Percentiles rank a stretch among this genome's conserved stretches.
Conservation (phyloP, 2,888 invertebrate genomes). For the Zelleria hepariella region DNA sequence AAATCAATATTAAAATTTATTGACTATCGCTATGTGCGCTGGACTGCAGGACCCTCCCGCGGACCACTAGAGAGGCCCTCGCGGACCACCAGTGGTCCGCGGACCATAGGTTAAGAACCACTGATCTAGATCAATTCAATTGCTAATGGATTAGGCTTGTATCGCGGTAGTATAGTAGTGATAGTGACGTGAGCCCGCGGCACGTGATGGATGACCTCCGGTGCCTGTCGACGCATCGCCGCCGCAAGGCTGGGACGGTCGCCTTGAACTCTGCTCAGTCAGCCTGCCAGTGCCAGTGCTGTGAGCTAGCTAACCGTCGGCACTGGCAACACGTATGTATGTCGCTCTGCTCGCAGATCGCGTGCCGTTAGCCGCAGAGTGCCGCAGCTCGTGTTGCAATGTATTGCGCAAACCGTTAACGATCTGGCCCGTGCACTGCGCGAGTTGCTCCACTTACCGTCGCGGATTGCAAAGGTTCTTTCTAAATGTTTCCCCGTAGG, state of each 20-base stretch:
- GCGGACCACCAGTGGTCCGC: too few relatives aligned
- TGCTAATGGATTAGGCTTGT: background rate
- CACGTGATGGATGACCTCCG: background rate
- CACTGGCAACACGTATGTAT: too few relatives aligned
- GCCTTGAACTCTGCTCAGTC: background rate
- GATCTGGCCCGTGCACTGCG: background rate
- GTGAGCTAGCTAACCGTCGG: background rate
- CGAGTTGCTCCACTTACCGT: background rate
- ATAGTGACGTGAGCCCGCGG: background rate
- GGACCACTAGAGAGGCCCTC: too few relatives aligned
- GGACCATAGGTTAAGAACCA: too few relatives aligned
- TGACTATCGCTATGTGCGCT: too few relatives aligned
- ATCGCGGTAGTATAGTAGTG: background rate
- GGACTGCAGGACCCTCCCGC: too few relatives aligned
- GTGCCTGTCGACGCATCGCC: background rate
- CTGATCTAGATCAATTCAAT: background rate
- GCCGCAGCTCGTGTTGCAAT: background rate
- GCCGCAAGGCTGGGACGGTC: background rate
- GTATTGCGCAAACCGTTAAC: background rate
- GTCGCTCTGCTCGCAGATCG: background rate
- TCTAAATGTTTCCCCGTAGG: background rate
- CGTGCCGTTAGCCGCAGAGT: background rate
- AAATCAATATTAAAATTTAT: too few relatives aligned
- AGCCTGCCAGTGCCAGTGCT: too few relatives aligned
- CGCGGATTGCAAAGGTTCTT: background rate